phyloP scores from a whole-genome alignment of 37 sponge, comb jelly and placozoan genomes.

The Amphimedon queenslandica region DNA sequence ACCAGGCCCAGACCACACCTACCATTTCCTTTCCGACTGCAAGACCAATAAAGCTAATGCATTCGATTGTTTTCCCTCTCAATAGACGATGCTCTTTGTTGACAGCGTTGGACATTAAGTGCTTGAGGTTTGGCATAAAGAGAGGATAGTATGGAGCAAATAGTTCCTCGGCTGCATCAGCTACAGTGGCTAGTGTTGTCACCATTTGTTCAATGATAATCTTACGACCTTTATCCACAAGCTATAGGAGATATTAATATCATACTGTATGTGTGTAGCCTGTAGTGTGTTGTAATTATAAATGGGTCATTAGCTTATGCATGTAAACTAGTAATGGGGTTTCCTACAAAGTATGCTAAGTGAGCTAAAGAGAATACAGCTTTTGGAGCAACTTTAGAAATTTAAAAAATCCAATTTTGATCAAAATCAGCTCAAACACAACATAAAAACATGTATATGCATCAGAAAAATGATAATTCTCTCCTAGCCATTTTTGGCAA shows the following conservation, averaged over 20 bases:
- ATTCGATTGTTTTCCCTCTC: conserved; percentile 97
- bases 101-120: conserved; percentile 82
- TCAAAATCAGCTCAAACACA: no score
- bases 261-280: neutral
- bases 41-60: conserved; percentile 93
- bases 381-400: no score
- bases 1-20: conserved; percentile 66
- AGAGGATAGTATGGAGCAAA: conserved; percentile 92
- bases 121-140: conserved; percentile 98
- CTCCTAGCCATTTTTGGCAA: no score
- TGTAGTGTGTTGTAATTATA: neutral
- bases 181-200: conserved; percentile 93
- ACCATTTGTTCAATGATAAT: conserved; percentile 87
- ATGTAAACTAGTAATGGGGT: neutral
- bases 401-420: no score
- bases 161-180: conserved; percentile 83
- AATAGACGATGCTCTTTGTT: conserved; percentile 80
- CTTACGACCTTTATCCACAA: conserved; percentile 71
- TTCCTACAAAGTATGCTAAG: neutral
- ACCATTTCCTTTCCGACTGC: conserved; percentile 98
- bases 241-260: conserved; percentile 30
- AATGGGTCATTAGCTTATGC: neutral
- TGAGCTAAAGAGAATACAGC: neutral
- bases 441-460: no score
- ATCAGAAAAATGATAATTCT: no score